Percentiles rank a stretch among this genome's conserved stretches.
phyloP scores from a whole-genome alignment of 2,113 vertebrate species.

The Entelurus aequoreus region DNA sequence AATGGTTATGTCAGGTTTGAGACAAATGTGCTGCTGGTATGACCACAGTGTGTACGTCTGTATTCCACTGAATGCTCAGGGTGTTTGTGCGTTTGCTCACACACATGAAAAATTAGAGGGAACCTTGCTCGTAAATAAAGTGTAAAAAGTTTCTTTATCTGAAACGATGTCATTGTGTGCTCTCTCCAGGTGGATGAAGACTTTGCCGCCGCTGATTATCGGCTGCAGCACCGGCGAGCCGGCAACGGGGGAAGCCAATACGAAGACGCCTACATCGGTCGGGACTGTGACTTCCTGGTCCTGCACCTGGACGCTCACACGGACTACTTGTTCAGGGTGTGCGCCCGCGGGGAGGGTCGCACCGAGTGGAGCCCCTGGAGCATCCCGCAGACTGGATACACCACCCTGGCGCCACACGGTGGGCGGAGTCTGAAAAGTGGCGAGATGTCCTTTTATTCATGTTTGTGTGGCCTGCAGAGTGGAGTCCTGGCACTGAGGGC shows the following conservation, averaged over 20 bases:
- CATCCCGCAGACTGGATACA: constrained; percentile 79
- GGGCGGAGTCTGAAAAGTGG: constrained; percentile 7
- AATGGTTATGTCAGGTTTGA: too few species aligned
- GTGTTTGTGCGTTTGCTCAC: too few species aligned
- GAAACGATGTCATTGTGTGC: background rate
- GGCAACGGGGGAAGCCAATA: constrained; percentile 74
- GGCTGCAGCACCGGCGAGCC: constrained; percentile 83
- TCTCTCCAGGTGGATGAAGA: constrained; percentile 87
- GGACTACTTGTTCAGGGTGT: constrained; percentile 89
- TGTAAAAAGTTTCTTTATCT: too few species aligned
- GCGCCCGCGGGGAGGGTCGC: constrained; percentile 87
- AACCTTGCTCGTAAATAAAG: too few species aligned
- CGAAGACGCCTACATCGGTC: constrained; percentile 87
- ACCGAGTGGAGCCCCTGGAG: constrained; percentile 99
- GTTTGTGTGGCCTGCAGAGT: constrained; percentile 66
- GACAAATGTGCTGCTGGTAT: too few species aligned
- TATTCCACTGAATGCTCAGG: too few species aligned
- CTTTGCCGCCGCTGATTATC: constrained; percentile 83
- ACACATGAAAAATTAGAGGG: too few species aligned
- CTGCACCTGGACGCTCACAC: constrained; percentile 85
- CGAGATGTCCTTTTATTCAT: background rate
- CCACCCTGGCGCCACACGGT: constrained; percentile 88
- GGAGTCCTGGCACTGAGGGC: constrained; percentile 85
- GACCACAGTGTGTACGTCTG: too few species aligned
- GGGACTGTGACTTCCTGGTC: constrained; percentile 85